Evolutionary conservation across 2,888 invertebrate species (phyloP).

Genomic region (Tanypteryx hageni): DNA sequence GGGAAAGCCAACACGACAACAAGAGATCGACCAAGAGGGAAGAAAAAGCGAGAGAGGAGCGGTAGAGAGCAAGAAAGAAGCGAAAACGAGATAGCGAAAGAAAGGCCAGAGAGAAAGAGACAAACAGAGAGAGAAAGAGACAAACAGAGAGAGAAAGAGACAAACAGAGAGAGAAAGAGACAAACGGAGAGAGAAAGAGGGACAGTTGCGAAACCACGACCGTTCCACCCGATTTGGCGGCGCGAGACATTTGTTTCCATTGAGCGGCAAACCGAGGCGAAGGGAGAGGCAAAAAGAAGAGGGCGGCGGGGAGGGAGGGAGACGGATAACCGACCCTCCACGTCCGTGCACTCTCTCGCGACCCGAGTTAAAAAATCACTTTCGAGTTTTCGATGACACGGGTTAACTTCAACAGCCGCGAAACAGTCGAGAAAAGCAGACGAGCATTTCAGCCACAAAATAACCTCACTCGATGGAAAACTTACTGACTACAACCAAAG

Average conservation of each 20-base stretch:
- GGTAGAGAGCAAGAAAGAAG: too few species aligned
- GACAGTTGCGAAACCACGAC: neutral
- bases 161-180: neutral
- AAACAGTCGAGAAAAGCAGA: neutral
- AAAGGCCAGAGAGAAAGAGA: neutral
- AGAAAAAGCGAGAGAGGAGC: too few species aligned
- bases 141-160: neutral
- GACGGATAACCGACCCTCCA: neutral
- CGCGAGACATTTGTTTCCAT: constrained; percentile 16
- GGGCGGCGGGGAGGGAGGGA: neutral
- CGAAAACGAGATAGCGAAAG: neutral
- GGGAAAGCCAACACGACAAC: too few species aligned
- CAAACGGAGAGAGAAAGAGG: neutral
- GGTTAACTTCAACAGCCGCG: neutral
- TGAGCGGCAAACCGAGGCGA: neutral
- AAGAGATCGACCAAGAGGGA: too few species aligned
- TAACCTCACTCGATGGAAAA: neutral
- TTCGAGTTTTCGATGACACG: neutral
- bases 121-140: neutral
- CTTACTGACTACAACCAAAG: neutral
- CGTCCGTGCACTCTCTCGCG: neutral
- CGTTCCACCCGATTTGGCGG: neutral
- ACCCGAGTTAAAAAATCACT: neutral
- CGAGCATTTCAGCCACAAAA: neutral
- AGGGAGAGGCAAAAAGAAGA: neutral